Conservation (phyloP, 1,140 invertebrate genomes). For the Diachasmimorpha longicaudata region DNA sequence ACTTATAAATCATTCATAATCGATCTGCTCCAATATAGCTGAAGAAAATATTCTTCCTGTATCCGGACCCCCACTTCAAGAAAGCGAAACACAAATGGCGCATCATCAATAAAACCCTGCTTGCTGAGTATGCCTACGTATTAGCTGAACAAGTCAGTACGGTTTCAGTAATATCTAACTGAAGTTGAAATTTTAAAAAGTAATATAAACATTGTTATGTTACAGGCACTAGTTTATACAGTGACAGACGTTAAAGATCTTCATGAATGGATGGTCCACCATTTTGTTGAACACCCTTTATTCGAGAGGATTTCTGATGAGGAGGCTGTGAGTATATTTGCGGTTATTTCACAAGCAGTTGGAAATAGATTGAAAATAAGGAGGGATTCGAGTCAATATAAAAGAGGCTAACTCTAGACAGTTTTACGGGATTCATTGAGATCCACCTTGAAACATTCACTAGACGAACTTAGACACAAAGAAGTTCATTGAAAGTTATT, state of each 20-base stretch:
- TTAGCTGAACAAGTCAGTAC: slow-evolving; percentile 78
- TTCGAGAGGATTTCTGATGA: slow-evolving; percentile 79
- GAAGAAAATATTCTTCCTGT: slow-evolving; percentile 99
- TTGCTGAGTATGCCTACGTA: slow-evolving; percentile 97
- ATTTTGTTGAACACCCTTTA: slow-evolving; percentile 90
- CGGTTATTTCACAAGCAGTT: neutral
- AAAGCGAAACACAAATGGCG: slow-evolving; percentile 99
- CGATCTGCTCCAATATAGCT: slow-evolving; percentile 67
- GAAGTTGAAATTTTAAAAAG: neutral
- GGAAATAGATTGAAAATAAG: too few relatives aligned
- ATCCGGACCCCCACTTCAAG: slow-evolving; percentile 99
- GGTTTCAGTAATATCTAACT: neutral
- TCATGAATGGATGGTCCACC: slow-evolving; percentile 95
- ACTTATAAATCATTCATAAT: too few relatives aligned
- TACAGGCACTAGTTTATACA: slow-evolving; percentile 60
- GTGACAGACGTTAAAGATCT: slow-evolving; percentile 98
- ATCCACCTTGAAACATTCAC: too few relatives aligned
- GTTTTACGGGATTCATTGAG: too few relatives aligned
- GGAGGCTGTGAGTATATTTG: slow-evolving; percentile 71
- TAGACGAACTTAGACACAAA: too few relatives aligned
- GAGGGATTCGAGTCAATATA: too few relatives aligned
- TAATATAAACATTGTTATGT: slow-evolving; percentile 8
- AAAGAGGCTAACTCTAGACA: too few relatives aligned
- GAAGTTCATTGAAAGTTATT: too few relatives aligned
- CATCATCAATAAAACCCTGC: slow-evolving; percentile 91